phyloP scores from a whole-genome alignment of 2,888 invertebrate genomes.

The Synanthedon andrenaeformis region DNA sequence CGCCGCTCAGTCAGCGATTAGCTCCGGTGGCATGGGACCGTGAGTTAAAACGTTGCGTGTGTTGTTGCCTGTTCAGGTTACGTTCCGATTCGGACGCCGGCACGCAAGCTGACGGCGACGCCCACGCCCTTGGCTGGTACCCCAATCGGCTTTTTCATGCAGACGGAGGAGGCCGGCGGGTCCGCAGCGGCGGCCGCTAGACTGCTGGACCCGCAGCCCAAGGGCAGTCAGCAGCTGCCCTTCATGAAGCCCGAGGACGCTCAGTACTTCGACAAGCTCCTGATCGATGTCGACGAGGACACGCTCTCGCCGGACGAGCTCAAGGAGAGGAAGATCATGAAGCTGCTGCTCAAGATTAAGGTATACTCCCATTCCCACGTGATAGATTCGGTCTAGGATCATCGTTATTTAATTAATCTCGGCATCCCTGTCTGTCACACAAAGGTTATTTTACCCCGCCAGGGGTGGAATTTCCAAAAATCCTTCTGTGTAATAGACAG shows the following conservation, averaged over 20 bases:
- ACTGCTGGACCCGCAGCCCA: slow-evolving; percentile 95
- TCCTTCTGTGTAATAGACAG: too few species aligned
- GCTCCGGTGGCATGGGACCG: slow-evolving; percentile 16
- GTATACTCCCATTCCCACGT: slow-evolving; percentile 15
- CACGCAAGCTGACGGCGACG: slow-evolving; percentile 96
- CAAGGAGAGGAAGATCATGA: slow-evolving; percentile 99
- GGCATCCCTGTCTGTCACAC: neutral
- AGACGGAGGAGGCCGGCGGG: slow-evolving; percentile 86
- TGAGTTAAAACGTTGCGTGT: slow-evolving; percentile 3
- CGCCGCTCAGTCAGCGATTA: slow-evolving; percentile 18
- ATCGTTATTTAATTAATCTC: neutral
- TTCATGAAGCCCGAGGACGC: slow-evolving; percentile 99
- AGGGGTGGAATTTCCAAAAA: neutral
- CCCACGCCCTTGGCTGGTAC: slow-evolving; percentile 96
- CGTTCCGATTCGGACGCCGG: slow-evolving; percentile 96
- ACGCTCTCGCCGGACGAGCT: slow-evolving; percentile 94
- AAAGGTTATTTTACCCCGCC: neutral
- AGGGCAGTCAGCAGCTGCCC: slow-evolving; percentile 89
- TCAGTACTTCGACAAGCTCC: slow-evolving; percentile 98
- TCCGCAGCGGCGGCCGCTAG: slow-evolving; percentile 85
- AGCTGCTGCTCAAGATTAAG: slow-evolving; percentile 95
- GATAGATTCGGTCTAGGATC: too few species aligned
- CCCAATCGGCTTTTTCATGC: slow-evolving; percentile 95
- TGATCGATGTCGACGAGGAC: slow-evolving; percentile 98
- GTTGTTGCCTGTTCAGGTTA: slow-evolving; percentile 75